Base-by-base conservation (phyloP, 2,888 invertebrate genomes). In the Melinopterus prodromus region DNA sequence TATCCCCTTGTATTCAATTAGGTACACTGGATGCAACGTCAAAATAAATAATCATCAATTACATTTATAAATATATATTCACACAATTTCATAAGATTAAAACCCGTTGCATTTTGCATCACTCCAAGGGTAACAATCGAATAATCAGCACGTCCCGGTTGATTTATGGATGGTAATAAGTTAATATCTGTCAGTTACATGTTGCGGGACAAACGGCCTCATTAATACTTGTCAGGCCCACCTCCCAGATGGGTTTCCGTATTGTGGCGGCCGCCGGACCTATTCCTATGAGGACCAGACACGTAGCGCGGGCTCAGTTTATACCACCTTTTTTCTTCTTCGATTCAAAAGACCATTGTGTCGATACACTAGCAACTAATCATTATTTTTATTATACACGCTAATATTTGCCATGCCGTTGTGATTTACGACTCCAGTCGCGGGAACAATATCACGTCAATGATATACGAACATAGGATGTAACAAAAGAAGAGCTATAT, bases 161-260 rank as follows among this genome's bases (percentile, higher is more conserved):
- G 87, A 87, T 88, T 87, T 87, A 87, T 86, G 84, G 84, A 84
- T 26, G 84, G 84, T 86, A 86, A 87, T 87, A 87, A 87, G 87
- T 87, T 87, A 87, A 87, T 87, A 87, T 86, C 86, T 86, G 87
- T 86, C 87, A 85, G 86, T 85, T 86, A 86, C 85, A 86, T 85
- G 86, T 86, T 86, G 86, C 85, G 85, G 84, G 85, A 86, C 86
- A 87, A 86, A 86, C 84, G 84, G 82, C 84, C 85, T 87, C 86
- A 87, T 87, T 87, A 87, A 87, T 86, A 85, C 83, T 83, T 85
- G 86, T 87, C 86, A 85, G 82, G 83, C 84, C 83, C 83, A 84
- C 84, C 83, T 82, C 76, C 76, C 26, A 71, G 76, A 79, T 70
- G 70, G 75, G 75, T 69, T 36, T 70, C 74, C 36, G 74, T 35